Conservation (phyloP, 2,888 invertebrate genomes). For the Tachina grossa region DNA sequence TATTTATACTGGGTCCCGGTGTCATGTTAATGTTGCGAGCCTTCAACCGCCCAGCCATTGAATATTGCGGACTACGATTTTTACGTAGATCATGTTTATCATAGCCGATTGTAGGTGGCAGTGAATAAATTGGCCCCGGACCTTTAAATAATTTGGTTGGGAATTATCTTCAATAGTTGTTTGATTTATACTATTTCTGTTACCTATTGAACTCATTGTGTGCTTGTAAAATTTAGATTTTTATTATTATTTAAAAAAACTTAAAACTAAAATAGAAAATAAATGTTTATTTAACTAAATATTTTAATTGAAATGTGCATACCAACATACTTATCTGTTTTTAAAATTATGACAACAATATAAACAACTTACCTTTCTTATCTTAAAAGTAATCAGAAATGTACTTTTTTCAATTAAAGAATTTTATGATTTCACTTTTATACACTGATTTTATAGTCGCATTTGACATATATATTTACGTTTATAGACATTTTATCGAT, state of each 20-base stretch:
- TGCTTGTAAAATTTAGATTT: constrained; percentile 2
- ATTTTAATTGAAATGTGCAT: constrained; percentile 14
- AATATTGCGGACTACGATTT: constrained; percentile 83
- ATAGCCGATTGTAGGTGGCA: constrained; percentile 85
- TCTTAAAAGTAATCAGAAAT: too few species aligned
- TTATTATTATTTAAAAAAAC: constrained; percentile 24
- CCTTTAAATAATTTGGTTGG: constrained; percentile 79
- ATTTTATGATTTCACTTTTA: too few species aligned
- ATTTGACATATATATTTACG: too few species aligned
- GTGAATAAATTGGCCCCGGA: constrained; percentile 85
- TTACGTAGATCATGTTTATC: constrained; percentile 84
- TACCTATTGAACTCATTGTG: constrained; percentile 61
- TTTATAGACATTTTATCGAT: too few species aligned
- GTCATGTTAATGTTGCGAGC: constrained; percentile 71
- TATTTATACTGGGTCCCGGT: constrained; percentile 80
- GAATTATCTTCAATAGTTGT: not conserved
- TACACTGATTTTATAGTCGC: too few species aligned
- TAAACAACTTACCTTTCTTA: not conserved
- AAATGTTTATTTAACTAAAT: constrained; percentile 33
- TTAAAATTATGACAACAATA: constrained; percentile 22
- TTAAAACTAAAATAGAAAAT: constrained; percentile 33
- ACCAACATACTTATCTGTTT: not conserved
- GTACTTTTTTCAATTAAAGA: too few species aligned
- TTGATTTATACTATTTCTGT: not conserved
- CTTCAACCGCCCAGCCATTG: constrained; percentile 77